Evolutionary conservation across 2,888 invertebrate species (phyloP), one percentile per base, ranked within the genome.

Genomic region (Gymnosoma rotundatum): DNA sequence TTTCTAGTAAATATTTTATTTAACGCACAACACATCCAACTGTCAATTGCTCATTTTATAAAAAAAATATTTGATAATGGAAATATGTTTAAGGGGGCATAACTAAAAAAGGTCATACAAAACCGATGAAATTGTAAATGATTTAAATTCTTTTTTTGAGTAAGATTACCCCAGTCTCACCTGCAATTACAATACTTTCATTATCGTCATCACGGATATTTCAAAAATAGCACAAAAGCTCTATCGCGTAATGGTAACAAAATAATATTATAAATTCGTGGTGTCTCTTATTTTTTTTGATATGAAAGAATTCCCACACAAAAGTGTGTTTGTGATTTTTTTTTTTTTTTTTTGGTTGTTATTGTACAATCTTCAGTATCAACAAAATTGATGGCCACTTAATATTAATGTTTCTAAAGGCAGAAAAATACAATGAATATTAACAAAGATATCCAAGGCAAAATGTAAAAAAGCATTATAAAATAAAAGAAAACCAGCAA

Each of bases 351-450:
- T 38, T 25, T 78, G 50, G 50, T 45, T 32, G 6, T 67, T 8
- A n/a, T 20, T 12, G 21, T 42, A 64, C 25, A 78, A 83, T 83
- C 67, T 80, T 80, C 69, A 83, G 73, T 73, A 61, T 73, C 76
- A 58, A 58, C 72, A 42, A 78, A 83, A 83, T 80, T 83, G 80
- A 83, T 83, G 67, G 80, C 73, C 73, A 80, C 83, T 83, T 80
- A 83, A 78, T 73, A 76, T 80, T 72, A 63, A 67, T 80, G 76
- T 72, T 36, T 67, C 38, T 14, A 45, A 74, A 32, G 21, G 16
- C 64, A n/a, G 12, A 20, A 54, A 45, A 60, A 54, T 36, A 73
- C 48, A 36, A 60, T 48, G 21, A 21, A 18, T 60, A 25, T n/a
- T 56, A 69, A 52, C 63, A 73, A 20, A 78, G n/a, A 16, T 32